phyloP scores from a whole-genome alignment of 2,113 vertebrate genomes.

The Anhinga rufa region DNA sequence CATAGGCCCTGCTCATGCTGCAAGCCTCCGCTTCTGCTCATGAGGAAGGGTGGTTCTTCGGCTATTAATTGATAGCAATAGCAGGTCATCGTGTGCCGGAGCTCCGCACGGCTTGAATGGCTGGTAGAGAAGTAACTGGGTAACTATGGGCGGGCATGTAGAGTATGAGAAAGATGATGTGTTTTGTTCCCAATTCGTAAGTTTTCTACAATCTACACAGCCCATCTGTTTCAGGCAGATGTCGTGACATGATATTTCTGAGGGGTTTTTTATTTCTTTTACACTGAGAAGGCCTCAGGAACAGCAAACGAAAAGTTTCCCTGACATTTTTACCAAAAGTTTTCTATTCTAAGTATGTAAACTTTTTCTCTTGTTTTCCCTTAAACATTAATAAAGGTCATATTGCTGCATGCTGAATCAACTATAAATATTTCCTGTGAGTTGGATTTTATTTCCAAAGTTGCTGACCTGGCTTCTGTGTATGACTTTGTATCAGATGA shows the following conservation, averaged over 20 bases:
- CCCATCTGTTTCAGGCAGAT: neutral
- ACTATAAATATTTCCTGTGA: constrained; percentile 54
- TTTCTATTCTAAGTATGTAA: neutral
- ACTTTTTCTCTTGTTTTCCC: neutral
- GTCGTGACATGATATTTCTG: neutral
- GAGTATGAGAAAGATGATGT: neutral
- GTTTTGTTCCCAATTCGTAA: neutral
- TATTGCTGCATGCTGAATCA: constrained; percentile 24
- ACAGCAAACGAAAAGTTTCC: neutral
- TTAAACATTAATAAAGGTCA: constrained; percentile 8
- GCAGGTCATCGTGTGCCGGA: neutral
- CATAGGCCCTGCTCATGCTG: neutral
- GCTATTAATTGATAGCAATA: neutral
- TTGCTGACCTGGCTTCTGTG: constrained; percentile 54
- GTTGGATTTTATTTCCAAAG: constrained; percentile 48
- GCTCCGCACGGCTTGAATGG: neutral
- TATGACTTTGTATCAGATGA: neutral
- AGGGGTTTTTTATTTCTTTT: neutral
- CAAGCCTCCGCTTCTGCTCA: neutral
- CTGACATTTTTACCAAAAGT: neutral
- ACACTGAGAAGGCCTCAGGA: neutral
- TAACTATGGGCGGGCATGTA: neutral
- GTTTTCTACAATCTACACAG: neutral
- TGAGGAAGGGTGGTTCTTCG: neutral
- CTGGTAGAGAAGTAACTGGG: neutral